Evolutionary conservation across 2,113 vertebrate genomes (phyloP).

Genomic region (Actinemys pallida): DNA sequence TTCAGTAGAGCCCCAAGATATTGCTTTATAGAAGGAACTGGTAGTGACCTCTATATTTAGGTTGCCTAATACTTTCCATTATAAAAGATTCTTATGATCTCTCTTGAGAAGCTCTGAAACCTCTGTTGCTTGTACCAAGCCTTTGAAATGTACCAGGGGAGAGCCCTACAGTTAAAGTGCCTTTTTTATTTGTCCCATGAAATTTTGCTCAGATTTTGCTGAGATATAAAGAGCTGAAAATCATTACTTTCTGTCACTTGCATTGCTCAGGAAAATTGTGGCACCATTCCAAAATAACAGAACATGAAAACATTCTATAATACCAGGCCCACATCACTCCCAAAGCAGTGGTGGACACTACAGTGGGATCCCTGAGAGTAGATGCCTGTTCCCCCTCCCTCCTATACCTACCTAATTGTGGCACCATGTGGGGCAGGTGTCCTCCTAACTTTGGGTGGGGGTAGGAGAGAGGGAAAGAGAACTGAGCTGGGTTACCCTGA

Average conservation of each 20-base stretch:
- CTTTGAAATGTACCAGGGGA: conserved; percentile 18
- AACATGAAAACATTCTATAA: neutral
- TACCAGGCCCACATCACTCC: neutral
- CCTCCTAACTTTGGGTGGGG: neutral
- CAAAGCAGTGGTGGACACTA: neutral
- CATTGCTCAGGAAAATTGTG: neutral
- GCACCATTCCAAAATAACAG: neutral
- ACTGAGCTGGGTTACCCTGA: neutral
- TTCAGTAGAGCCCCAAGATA: neutral
- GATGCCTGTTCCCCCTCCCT: neutral
- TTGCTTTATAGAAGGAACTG: conserved; percentile 4
- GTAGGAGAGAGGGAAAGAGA: neutral
- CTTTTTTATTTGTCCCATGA: conserved; percentile 38
- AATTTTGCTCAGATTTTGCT: conserved; percentile 33
- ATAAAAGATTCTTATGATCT: conserved; percentile 35
- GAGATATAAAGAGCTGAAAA: conserved; percentile 30
- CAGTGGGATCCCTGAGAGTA: neutral
- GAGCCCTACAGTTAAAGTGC: conserved; percentile 27
- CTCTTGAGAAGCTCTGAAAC: conserved; percentile 13
- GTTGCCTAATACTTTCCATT: conserved; percentile 52
- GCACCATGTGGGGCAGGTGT: neutral
- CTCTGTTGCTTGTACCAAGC: conserved; percentile 45
- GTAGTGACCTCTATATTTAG: conserved; percentile 10
- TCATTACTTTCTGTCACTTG: neutral
- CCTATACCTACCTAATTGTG: neutral